Evolutionary conservation across 2,888 invertebrate genomes (phyloP).

Genomic region (Apotomis betuletana): DNA sequence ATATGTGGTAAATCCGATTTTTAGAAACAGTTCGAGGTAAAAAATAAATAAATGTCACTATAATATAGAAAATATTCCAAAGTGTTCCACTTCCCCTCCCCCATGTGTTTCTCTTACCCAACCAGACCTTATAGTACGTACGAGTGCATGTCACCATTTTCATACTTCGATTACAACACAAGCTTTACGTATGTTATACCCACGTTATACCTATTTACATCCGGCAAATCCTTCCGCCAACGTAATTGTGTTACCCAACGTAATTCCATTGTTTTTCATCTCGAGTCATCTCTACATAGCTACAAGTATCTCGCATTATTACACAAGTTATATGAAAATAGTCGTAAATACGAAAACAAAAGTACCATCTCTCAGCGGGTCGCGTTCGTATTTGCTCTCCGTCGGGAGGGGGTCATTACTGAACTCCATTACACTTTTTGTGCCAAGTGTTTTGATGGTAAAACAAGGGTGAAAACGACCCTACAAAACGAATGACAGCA

Average conservation of each 20-base stretch:
- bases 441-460: constrained; percentile 82
- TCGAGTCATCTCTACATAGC: neutral
- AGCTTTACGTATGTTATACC: neutral
- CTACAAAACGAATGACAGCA: constrained; percentile 78
- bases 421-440: constrained; percentile 82
- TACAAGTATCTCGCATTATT: constrained; percentile 8
- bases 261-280: constrained; percentile 18
- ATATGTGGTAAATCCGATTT: too few species aligned
- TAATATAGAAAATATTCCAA: too few species aligned
- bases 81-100: too few species aligned
- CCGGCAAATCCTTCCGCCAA: neutral
- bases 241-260: neutral
- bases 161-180: too few species aligned
- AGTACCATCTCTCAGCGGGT: constrained; percentile 68
- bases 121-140: too few species aligned
- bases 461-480: constrained; percentile 83
- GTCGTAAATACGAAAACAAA: constrained; percentile 55
- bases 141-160: too few species aligned
- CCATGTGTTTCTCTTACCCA: too few species aligned
- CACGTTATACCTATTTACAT: neutral
- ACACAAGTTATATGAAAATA: constrained; percentile 34
- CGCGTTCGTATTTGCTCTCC: constrained; percentile 66
- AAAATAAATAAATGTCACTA: too few species aligned
- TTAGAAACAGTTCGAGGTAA: too few species aligned
- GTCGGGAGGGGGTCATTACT: constrained; percentile 79